Conservation (phyloP, 37 sponge, comb jelly and placozoan genomes). For the Beroe forskalii region DNA sequence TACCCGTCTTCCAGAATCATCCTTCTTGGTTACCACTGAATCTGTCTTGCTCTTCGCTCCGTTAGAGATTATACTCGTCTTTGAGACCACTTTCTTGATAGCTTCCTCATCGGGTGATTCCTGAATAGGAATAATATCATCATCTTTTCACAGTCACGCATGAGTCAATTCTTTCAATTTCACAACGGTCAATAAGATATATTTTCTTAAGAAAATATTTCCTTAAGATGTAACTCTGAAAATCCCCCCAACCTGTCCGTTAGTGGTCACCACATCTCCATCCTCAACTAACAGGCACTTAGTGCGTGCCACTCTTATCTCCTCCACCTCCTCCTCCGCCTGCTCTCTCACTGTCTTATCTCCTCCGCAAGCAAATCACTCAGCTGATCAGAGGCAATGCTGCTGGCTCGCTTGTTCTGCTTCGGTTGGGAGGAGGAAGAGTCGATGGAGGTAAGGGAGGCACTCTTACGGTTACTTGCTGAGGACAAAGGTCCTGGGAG, state of each 20-base stretch:
- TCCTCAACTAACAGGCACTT: not conserved
- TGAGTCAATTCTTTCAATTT: too few relatives aligned
- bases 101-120: not conserved
- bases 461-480: not conserved
- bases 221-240: too few relatives aligned
- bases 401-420: not conserved
- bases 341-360: not conserved
- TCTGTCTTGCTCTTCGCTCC: not conserved
- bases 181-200: too few relatives aligned
- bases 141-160: too few relatives aligned
- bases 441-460: constrained; percentile 10
- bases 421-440: not conserved
- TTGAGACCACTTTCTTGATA: not conserved
- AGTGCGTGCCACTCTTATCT: not conserved
- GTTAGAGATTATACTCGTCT: constrained; percentile 20
- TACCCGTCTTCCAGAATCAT: not conserved
- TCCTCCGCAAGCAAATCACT: constrained; percentile 55
- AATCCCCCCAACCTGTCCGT: not conserved
- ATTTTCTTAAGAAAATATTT: too few relatives aligned
- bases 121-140: too few relatives aligned
- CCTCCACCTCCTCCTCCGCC: constrained; percentile 1
- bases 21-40: not conserved
- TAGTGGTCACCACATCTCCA: not conserved
- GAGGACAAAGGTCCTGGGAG: not conserved
- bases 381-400: not conserved